phyloP scores from a whole-genome alignment of 2,113 vertebrate species.

The Tachysurus vachellii region DNA sequence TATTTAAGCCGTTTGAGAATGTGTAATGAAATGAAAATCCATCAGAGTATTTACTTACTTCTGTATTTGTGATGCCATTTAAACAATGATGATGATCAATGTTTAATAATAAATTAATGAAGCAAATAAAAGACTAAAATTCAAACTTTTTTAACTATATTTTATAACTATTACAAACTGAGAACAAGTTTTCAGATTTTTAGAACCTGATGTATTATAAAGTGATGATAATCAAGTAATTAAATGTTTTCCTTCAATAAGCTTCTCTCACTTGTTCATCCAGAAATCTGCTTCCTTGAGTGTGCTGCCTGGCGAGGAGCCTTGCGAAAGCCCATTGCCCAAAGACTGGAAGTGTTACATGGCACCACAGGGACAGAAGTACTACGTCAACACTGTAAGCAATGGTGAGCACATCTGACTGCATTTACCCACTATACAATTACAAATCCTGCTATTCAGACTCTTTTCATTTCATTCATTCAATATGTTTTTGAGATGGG shows the following conservation, averaged over 20 bases:
- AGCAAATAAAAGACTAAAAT: no score
- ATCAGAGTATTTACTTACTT: not conserved
- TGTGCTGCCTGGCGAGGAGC: slow-evolving; percentile 83
- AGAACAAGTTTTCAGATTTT: not conserved
- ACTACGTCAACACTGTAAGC: slow-evolving; percentile 94
- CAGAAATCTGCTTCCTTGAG: slow-evolving; percentile 85
- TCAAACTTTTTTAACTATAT: no score
- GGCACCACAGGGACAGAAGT: slow-evolving; percentile 90
- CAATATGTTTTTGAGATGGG: not conserved
- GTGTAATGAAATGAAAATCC: not conserved
- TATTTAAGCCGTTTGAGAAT: not conserved
- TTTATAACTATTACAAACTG: not conserved
- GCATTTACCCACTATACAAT: not conserved
- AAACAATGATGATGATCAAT: not conserved
- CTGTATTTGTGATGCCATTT: not conserved
- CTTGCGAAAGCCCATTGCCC: slow-evolving; percentile 78
- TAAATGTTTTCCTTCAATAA: not conserved
- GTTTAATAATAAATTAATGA: not conserved
- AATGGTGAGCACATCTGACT: slow-evolving; percentile 80
- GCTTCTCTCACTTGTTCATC: slow-evolving; percentile 46
- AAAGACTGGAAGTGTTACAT: slow-evolving; percentile 93
- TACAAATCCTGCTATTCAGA: not conserved
- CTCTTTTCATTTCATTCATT: no score
- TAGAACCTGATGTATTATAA: not conserved
- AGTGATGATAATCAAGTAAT: no score